A percentile compares a stretch with the other conserved stretches of the same genome.
Conservation (phyloP, 2,888 invertebrate genomes). For the Parthenolecanium corni region DNA sequence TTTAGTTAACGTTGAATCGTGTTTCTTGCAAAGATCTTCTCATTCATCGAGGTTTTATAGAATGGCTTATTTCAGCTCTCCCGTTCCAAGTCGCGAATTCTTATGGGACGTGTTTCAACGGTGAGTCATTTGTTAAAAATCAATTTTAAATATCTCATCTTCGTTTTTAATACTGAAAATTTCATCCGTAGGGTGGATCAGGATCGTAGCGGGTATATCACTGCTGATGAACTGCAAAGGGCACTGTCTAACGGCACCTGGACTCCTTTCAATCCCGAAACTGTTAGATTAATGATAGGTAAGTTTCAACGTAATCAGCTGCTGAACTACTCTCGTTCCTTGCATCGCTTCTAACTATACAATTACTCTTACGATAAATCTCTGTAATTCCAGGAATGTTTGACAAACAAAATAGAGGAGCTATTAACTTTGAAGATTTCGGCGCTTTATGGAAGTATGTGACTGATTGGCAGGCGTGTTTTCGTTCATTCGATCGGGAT, state of each 20-base stretch:
- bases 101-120: conserved; percentile 69
- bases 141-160: neutral
- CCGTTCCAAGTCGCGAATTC: conserved; percentile 64
- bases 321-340: neutral
- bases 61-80: conserved; percentile 43
- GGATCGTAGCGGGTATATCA: conserved; percentile 76
- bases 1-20: too few species aligned
- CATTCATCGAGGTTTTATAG: too few species aligned
- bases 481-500: conserved; percentile 85
- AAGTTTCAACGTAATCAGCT: conserved; percentile 35
- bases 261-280: conserved; percentile 96
- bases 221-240: conserved; percentile 74
- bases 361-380: neutral
- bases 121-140: conserved; percentile 40
- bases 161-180: neutral
- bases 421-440: conserved; percentile 90
- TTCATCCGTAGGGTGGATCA: conserved; percentile 51
- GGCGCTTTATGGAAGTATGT: conserved; percentile 95
- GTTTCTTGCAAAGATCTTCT: too few species aligned
- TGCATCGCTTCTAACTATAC: neutral
- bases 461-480: conserved; percentile 94
- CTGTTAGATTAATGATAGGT: conserved; percentile 93
- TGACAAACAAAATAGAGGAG: conserved; percentile 78
- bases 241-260: conserved; percentile 95
- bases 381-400: conserved; percentile 62